Conservation (phyloP, 2,888 invertebrate genomes). For the Gastrophysa polygoni region DNA sequence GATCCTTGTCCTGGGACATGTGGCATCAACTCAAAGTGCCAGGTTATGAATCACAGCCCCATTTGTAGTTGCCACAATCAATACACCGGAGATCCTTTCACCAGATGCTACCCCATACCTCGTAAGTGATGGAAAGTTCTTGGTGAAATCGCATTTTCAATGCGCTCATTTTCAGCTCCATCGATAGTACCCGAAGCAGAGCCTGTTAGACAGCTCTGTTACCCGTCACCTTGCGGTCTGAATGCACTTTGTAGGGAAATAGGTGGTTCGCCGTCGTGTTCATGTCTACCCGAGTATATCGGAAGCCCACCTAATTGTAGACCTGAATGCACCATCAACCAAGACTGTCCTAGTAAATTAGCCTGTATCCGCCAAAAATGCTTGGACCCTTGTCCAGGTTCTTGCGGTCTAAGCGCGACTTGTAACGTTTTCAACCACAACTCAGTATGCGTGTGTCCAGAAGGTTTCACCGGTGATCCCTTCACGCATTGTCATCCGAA, state of each 20-base stretch:
- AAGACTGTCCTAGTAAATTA: constrained; percentile 72
- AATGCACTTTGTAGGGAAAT: constrained; percentile 76
- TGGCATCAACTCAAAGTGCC: constrained; percentile 74
- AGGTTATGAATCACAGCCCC: constrained; percentile 74
- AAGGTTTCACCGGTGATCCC: constrained; percentile 67
- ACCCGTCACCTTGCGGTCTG: constrained; percentile 81
- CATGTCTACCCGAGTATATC: constrained; percentile 55
- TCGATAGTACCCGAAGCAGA: constrained; percentile 28
- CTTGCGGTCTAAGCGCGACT: constrained; percentile 64
- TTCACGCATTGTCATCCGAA: constrained; percentile 57
- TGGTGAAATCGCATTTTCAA: constrained; percentile 1
- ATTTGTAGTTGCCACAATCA: constrained; percentile 70
- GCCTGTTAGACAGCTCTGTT: constrained; percentile 65
- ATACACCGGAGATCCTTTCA: constrained; percentile 71
- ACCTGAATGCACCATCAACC: constrained; percentile 76
- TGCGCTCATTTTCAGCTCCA: constrained; percentile 37
- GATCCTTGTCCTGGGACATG: constrained; percentile 77
- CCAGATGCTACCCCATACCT: constrained; percentile 60
- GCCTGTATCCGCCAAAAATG: constrained; percentile 77
- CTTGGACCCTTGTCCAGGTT: constrained; percentile 69
- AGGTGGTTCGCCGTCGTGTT: constrained; percentile 60
- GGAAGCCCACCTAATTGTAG: constrained; percentile 70
- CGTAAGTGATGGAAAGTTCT: background rate
- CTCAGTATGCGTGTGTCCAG: constrained; percentile 64
- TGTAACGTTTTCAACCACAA: constrained; percentile 63